Conservation (phyloP, 2,888 invertebrate genomes). For the Xylota segnis region DNA sequence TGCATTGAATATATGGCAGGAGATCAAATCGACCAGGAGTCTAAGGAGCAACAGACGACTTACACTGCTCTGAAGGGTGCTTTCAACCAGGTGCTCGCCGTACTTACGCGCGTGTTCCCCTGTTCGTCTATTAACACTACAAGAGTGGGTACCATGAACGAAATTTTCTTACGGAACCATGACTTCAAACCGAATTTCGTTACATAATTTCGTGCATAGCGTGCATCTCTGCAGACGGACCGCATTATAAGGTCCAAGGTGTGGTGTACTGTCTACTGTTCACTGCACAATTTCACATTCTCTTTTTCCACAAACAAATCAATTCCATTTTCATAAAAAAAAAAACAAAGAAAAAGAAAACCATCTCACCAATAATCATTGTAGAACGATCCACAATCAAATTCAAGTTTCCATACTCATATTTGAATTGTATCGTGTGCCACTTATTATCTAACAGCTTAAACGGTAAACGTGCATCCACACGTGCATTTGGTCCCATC, state of each 20-base stretch:
- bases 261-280: too few relatives aligned
- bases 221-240: too few relatives aligned
- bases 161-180: too few relatives aligned
- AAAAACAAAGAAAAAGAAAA: not conserved
- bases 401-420: conserved; percentile 84
- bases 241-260: too few relatives aligned
- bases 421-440: conserved; percentile 87
- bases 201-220: too few relatives aligned
- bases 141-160: too few relatives aligned
- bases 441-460: conserved; percentile 92
- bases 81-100: conserved; percentile 91
- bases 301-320: not conserved
- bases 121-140: too few relatives aligned
- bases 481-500: conserved; percentile 86
- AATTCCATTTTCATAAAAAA: not conserved
- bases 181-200: too few relatives aligned
- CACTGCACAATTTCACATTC: too few relatives aligned
- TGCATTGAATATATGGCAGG: conserved; percentile 92
- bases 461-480: conserved; percentile 88
- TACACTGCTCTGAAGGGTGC: conserved; percentile 96
- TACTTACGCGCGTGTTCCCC: conserved; percentile 90
- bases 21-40: conserved; percentile 93
- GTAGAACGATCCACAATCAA: conserved; percentile 83
- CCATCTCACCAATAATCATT: conserved; percentile 82
- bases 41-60: conserved; percentile 95